Conservation (phyloP, 2,797 vertebrate species). For the Labeo calbasu region DNA sequence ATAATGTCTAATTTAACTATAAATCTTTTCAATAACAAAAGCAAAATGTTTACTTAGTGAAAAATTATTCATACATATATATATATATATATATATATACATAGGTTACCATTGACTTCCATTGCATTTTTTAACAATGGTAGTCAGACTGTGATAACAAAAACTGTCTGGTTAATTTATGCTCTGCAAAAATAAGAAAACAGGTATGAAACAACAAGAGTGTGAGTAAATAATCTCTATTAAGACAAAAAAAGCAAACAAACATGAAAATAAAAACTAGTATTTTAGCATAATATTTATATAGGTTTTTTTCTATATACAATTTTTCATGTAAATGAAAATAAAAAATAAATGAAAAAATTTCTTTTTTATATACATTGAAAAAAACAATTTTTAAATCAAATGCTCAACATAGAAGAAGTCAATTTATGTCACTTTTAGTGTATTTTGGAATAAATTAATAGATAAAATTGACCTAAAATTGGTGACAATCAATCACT, state of each 20-base stretch:
- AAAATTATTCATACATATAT: neutral
- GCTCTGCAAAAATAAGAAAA: neutral
- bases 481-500: neutral
- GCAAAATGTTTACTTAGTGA: neutral
- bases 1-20: neutral
- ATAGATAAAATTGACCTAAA: neutral
- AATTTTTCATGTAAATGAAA: no score
- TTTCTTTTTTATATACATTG: no score
- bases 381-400: neutral
- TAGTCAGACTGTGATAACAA: neutral
- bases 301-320: no score
- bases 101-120: neutral
- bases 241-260: no score
- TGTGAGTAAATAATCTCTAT: neutral
- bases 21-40: conserved; percentile 1
- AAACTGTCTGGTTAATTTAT: neutral
- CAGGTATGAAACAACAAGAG: neutral
- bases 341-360: no score
- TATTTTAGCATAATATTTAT: no score
- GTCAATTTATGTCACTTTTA: neutral
- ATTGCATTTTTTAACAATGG: neutral
- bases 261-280: no score
- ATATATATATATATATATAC: neutral
- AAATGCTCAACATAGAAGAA: neutral
- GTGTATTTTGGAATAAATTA: neutral